Evolutionary conservation across 2,888 invertebrate genomes (phyloP).

Genomic region (Dryomyza anilis): DNA sequence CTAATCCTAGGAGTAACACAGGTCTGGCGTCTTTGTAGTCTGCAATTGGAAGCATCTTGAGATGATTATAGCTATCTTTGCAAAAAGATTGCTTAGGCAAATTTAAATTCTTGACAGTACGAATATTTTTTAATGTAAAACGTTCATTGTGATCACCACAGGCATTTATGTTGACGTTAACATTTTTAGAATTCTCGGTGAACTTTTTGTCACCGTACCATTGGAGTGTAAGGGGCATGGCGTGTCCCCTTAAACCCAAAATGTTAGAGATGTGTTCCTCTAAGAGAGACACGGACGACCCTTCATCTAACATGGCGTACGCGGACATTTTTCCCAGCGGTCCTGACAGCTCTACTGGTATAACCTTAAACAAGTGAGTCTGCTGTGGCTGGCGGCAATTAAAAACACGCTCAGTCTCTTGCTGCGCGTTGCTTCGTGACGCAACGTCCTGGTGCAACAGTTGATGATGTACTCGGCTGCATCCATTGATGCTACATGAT

Average conservation of each 20-base stretch:
- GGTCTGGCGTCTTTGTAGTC: neutral
- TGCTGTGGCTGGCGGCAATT: neutral
- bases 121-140: no score
- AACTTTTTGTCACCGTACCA: slow-evolving; percentile 3
- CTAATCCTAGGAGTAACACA: neutral
- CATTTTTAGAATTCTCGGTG: neutral
- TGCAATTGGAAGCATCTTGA: neutral
- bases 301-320: slow-evolving; percentile 8
- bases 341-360: neutral
- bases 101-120: no score
- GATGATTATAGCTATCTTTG: neutral
- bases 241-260: neutral
- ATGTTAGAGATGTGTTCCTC: neutral
- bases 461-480: no score
- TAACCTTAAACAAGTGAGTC: neutral
- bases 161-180: neutral
- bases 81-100: neutral
- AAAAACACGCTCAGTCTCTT: neutral
- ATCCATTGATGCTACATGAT: no score
- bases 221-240: neutral
- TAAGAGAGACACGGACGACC: neutral
- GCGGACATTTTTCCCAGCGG: neutral
- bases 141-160: no score
- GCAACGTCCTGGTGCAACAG: no score
- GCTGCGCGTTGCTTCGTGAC: no score